phyloP scores from a whole-genome alignment of 2,113 vertebrate species.

The Ornithorhynchus anatinus region DNA sequence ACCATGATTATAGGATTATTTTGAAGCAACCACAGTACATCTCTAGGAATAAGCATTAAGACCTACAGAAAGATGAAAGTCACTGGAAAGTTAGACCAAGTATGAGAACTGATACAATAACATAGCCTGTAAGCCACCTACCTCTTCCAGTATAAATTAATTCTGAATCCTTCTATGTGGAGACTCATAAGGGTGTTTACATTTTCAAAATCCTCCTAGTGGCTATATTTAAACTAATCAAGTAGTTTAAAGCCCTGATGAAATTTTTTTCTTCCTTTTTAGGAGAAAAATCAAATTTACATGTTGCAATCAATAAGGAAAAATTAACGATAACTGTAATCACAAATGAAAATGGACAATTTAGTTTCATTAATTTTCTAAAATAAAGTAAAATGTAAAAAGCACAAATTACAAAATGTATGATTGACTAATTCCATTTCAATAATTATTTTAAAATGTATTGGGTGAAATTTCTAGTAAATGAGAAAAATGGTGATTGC shows the following conservation, averaged over 20 bases:
- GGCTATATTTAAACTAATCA: conserved; percentile 64
- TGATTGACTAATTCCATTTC: too few relatives aligned
- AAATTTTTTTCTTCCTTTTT: background rate
- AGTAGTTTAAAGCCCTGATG: conserved; percentile 1
- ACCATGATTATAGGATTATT: background rate
- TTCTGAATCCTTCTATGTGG: conserved; percentile 52
- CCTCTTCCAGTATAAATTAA: conserved; percentile 36
- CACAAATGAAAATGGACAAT: background rate
- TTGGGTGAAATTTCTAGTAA: too few relatives aligned
- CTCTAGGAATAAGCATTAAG: conserved; percentile 30
- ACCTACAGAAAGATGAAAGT: conserved; percentile 46
- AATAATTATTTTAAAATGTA: too few relatives aligned
- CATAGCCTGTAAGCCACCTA: conserved; percentile 54
- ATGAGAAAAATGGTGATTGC: too few relatives aligned
- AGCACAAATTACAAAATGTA: too few relatives aligned
- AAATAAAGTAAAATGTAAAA: too few relatives aligned
- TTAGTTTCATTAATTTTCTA: background rate
- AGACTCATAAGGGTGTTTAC: conserved; percentile 52
- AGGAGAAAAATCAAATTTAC: background rate
- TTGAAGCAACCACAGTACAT: conserved; percentile 23
- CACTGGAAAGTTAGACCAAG: conserved; percentile 44
- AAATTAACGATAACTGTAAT: too few relatives aligned
- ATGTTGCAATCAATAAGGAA: too few relatives aligned
- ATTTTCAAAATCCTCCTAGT: conserved; percentile 52
- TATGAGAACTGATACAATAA: conserved; percentile 53